Percentiles rank a stretch among this genome's conserved stretches.
Evolutionary conservation across 2,888 invertebrate species (phyloP).

Genomic region (Tipula helvola): DNA sequence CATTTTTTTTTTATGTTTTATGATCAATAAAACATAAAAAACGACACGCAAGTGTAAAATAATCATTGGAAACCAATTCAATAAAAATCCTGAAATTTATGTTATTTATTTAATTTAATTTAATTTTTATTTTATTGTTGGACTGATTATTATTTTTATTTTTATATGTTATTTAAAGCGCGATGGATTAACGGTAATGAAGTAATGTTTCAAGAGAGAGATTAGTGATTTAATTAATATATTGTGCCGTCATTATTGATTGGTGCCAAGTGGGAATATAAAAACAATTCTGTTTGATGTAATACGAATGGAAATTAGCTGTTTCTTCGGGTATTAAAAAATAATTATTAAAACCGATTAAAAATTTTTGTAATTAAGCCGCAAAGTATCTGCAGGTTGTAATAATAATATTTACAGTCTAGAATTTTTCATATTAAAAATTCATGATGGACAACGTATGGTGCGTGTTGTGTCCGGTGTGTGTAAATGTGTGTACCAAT

Average conservation of each 20-base stretch:
- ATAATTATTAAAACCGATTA: not conserved
- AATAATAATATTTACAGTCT: no score
- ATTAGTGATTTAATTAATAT: no score
- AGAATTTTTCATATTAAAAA: no score
- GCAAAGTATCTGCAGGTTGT: not conserved
- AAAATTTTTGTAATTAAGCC: not conserved
- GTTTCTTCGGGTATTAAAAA: not conserved
- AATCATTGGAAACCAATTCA: not conserved
- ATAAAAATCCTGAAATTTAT: not conserved
- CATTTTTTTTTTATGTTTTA: not conserved
- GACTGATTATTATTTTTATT: not conserved
- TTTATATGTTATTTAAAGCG: no score
- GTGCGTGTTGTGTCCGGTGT: no score
- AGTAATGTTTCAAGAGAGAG: no score
- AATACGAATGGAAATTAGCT: not conserved
- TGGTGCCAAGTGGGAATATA: no score
- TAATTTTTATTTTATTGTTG: not conserved
- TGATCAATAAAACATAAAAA: not conserved
- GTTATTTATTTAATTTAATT: not conserved
- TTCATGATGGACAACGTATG: no score
- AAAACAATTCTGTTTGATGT: not conserved
- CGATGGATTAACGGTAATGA: not conserved
- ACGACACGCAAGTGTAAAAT: not conserved
- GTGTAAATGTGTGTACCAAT: no score
- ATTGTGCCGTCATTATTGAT: not conserved